phyloP scores from a whole-genome alignment of 2,888 invertebrate genomes.

The Drosophila sordidula region DNA sequence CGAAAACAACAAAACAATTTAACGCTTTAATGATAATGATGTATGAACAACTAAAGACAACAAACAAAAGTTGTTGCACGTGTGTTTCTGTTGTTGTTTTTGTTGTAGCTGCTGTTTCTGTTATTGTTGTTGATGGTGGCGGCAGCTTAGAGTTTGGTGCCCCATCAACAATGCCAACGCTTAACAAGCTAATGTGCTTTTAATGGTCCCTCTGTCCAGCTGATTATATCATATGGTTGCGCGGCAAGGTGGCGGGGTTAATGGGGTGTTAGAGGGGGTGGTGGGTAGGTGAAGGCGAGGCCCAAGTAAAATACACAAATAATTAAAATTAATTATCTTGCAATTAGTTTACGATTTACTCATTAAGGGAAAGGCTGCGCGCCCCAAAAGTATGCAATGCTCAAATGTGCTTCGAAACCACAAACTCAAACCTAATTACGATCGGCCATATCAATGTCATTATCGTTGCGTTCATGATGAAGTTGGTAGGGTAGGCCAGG shows the following conservation, averaged over 20 bases:
- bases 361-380: conserved; percentile 64
- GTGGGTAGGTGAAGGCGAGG: conserved; percentile 10
- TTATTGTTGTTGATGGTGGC: conserved; percentile 33
- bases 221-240: conserved; percentile 65
- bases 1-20: conserved; percentile 73
- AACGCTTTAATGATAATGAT: conserved; percentile 80
- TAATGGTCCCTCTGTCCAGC: conserved; percentile 72
- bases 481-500: conserved; percentile 5
- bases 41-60: conserved; percentile 77
- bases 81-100: conserved; percentile 37
- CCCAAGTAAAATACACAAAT: conserved; percentile 75
- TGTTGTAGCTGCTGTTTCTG: conserved; percentile 11
- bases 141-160: conserved; percentile 25
- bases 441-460: background rate
- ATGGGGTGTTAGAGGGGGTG: background rate
- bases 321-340: conserved; percentile 79
- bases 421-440: conserved; percentile 4
- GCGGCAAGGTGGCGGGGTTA: background rate
- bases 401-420: conserved; percentile 3
- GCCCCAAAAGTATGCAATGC: conserved; percentile 43
- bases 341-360: conserved; percentile 80
- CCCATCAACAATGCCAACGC: conserved; percentile 58
- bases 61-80: conserved; percentile 67
- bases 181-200: conserved; percentile 80
- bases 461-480: conserved; percentile 11